Base-by-base conservation (phyloP, 2,113 vertebrate genomes). In the Nyctibius bracteatus region DNA sequence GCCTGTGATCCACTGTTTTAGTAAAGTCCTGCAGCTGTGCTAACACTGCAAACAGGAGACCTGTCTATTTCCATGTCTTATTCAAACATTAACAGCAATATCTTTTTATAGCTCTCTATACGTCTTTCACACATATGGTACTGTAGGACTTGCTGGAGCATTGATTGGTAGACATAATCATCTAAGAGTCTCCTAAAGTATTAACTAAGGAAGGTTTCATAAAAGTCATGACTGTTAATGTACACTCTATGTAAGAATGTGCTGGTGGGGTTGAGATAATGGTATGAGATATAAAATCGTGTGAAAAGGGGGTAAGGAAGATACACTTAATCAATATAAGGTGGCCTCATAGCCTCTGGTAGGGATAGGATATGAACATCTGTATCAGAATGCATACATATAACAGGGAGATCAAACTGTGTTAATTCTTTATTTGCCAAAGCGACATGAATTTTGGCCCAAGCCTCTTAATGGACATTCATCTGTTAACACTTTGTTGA, bases 61-160 rank as follows among this genome's bases (percentile, higher is more conserved):
- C 14, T 84, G 24, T 4, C 24, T 49, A 12, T 68, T 63, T 74
- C 52, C 12, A 21, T 46, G 35, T 43, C 55, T 83, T 81, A 41
- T 37, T 84, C 80, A 75, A 57, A 66, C 52, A 46, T 62, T 57
- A 49, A 47, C 58, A 90, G 47, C 59, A 62, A 6, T 46, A 87
- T 27, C 3, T 51, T 91, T 78, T 81, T 43, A 33, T 33, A 74
- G 15, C 7, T 71, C 17, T 74, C 33, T 21, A 2, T 46, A 23
- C 0, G 2, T 66, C 51, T 86, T 91, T 81, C 65, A 74, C 2
- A 10, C 9, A 21, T 0, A 1, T 13, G 5, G n/a, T 81, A 31
- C 14, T 1, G 1, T 1, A 3, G 39, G 52, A 71, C 33, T 74
- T 87, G 17, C 7, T 71, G 65, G 22, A 71, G 16, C 7, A 25